Conservation (phyloP, 2,113 vertebrate genomes). For the Probosciger aterrimus region DNA sequence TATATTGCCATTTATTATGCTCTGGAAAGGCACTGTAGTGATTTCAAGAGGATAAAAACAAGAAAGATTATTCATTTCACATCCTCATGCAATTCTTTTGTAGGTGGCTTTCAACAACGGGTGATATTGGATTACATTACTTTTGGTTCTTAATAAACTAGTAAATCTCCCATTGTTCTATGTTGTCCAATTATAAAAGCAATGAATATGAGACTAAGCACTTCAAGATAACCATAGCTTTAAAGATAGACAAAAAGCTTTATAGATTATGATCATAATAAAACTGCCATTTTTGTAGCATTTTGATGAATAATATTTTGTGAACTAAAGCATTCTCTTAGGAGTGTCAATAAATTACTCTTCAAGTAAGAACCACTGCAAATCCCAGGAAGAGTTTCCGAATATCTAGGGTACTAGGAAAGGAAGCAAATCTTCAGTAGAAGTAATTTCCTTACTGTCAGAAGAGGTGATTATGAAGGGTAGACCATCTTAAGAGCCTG, state of each 20-base stretch:
- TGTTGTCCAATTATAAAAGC: conserved; percentile 73
- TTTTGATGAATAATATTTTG: conserved; percentile 59
- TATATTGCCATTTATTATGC: conserved; percentile 19
- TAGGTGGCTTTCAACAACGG: conserved; percentile 69
- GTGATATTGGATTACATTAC: conserved; percentile 69
- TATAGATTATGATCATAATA: conserved; percentile 66
- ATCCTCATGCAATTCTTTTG: conserved; percentile 67
- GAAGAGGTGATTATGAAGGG: neutral
- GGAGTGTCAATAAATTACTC: conserved; percentile 34
- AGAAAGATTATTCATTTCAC: conserved; percentile 69
- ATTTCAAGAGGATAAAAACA: conserved; percentile 61
- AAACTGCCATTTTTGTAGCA: conserved; percentile 50
- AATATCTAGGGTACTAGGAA: neutral
- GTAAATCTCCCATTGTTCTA: conserved; percentile 73
- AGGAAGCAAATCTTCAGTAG: neutral
- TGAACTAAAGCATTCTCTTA: conserved; percentile 48
- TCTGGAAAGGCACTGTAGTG: conserved; percentile 31
- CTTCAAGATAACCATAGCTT: conserved; percentile 71
- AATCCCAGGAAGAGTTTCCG: neutral
- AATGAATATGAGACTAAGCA: conserved; percentile 69
- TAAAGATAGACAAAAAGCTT: conserved; percentile 69
- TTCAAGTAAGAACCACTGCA: neutral
- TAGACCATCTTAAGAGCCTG: too few relatives aligned
- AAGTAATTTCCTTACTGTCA: neutral
- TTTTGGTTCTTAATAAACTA: conserved; percentile 72